phyloP scores from a whole-genome alignment of 2,888 invertebrate genomes.

The Orthonevra nobilis region DNA sequence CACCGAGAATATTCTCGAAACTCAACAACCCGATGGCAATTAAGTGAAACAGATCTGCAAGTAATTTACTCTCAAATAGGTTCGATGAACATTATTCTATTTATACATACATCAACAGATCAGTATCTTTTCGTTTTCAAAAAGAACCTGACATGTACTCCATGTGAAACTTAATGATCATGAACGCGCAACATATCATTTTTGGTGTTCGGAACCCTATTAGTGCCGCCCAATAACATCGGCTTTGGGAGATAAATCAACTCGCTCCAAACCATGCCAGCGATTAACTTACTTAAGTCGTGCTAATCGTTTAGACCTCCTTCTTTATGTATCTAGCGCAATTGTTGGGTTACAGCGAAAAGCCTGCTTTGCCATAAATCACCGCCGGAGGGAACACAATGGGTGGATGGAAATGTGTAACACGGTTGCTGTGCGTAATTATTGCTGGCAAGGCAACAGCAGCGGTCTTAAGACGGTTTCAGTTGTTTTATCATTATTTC shows the following conservation, averaged over 20 bases:
- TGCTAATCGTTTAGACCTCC: constrained; percentile 25
- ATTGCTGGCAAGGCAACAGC: constrained; percentile 2
- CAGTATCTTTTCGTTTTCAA: too few relatives aligned
- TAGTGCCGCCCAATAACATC: background rate
- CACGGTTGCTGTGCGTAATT: constrained; percentile 25
- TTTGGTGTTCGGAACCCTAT: constrained; percentile 20
- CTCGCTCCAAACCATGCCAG: too few relatives aligned
- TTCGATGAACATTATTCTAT: background rate
- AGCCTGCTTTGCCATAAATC: constrained; percentile 21
- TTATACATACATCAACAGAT: too few relatives aligned
- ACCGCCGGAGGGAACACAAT: constrained; percentile 23
- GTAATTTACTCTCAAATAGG: constrained; percentile 29
- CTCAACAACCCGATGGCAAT: constrained; percentile 28
- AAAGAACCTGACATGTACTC: too few relatives aligned
- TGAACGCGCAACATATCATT: constrained; percentile 11
- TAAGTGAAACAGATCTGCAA: constrained; percentile 27
- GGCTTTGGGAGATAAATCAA: too few relatives aligned
- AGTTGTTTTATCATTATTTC: constrained; percentile 15
- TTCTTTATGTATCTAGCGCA: constrained; percentile 1
- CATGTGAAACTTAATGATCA: constrained; percentile 11
- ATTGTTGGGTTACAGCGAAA: constrained; percentile 2
- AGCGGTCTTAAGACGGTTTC: background rate
- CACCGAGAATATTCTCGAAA: constrained; percentile 22
- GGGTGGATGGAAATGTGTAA: constrained; percentile 16
- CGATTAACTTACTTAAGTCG: constrained; percentile 2